A percentile compares a stretch with the other conserved stretches of the same genome.
phyloP scores from a whole-genome alignment of 1,140 invertebrate species.

The Hycleus cichorii region DNA sequence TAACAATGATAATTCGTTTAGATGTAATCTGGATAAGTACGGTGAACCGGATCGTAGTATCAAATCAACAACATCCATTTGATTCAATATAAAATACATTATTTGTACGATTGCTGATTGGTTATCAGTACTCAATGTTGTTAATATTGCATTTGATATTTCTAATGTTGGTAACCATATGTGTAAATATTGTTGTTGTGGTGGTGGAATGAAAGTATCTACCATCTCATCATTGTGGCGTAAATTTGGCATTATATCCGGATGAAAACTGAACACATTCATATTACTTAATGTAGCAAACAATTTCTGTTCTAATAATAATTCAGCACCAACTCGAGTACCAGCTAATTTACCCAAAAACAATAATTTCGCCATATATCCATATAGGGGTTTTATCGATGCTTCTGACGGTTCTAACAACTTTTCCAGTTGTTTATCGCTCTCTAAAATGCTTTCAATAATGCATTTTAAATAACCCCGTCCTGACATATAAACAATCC shows the following conservation, averaged over 20 bases:
- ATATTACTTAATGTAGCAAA: constrained; percentile 68
- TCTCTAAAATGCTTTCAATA: constrained; percentile 69
- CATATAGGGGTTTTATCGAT: constrained; percentile 68
- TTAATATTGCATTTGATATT: constrained; percentile 73
- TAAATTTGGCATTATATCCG: constrained; percentile 52
- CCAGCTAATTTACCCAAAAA: constrained; percentile 68
- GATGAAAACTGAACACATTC: constrained; percentile 69
- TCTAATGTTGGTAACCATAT: constrained; percentile 71
- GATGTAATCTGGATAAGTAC: constrained; percentile 50
- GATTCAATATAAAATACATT: constrained; percentile 69
- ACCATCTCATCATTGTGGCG: constrained; percentile 29
- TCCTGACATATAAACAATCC: constrained; percentile 65
- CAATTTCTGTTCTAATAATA: constrained; percentile 66
- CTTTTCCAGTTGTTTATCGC: constrained; percentile 61
- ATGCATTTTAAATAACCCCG: constrained; percentile 79
- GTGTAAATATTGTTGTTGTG: constrained; percentile 65
- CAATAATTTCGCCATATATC: constrained; percentile 84
- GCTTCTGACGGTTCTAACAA: constrained; percentile 62
- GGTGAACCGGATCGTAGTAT: constrained; percentile 64
- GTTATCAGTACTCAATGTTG: constrained; percentile 74
- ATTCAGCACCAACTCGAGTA: constrained; percentile 63
- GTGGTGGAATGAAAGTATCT: constrained; percentile 45
- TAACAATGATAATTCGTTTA: constrained; percentile 44
- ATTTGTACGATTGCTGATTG: constrained; percentile 71
- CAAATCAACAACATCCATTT: constrained; percentile 71